Evolutionary conservation across 2,113 vertebrate species (phyloP), one percentile per base, ranked within the genome.

Genomic region (Lampris incognitus): DNA sequence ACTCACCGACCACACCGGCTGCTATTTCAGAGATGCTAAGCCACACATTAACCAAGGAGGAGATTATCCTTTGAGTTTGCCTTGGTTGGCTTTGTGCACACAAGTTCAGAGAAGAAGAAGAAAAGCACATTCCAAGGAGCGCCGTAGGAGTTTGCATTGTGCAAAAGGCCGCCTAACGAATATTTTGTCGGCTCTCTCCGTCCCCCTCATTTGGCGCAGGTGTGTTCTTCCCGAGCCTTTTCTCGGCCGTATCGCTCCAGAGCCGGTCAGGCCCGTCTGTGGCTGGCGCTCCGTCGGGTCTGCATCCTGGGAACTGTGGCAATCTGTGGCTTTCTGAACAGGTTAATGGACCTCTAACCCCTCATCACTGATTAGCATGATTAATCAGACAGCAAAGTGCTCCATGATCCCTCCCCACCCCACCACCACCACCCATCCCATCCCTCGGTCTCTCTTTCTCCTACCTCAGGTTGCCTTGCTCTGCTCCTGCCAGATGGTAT

Each of bases 341-440:
- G 89, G 89, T 90, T 93, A 93, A 92, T 92, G 88, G 88, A 92
- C 90, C 85, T 89, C 86, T 87, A 91, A 88, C 87, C 85, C 79
- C 87, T 93, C 88, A 74, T 84, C 67, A 62, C 77, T 86, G 86
- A 93, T 91, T 89, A 89, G 74, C 83, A 89, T 90, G 91, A 92
- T 91, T 92, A 88, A 91, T 94, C 89, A 85, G 87, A 90, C 87
- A 86, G 80, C 9, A 5, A 56, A 78, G 68, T 46, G 9, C 74
- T 81, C 56, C 73, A 54, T 7, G 51, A 59, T 69, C 81, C 79
- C 71, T 74, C 76, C 40, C 61, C 82, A 42, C 60, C 65, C 41
- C 66, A 24, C 24, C 24, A 24, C 24, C 24, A 24, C 24, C 24
- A 24, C 24, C 24, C 24, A 24, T 24, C 24, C 50, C 54, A 57